A percentile compares a stretch with the other conserved stretches of the same genome.
Conservation (phyloP, 2,888 invertebrate genomes). For the Scaptomyza caliginosa region DNA sequence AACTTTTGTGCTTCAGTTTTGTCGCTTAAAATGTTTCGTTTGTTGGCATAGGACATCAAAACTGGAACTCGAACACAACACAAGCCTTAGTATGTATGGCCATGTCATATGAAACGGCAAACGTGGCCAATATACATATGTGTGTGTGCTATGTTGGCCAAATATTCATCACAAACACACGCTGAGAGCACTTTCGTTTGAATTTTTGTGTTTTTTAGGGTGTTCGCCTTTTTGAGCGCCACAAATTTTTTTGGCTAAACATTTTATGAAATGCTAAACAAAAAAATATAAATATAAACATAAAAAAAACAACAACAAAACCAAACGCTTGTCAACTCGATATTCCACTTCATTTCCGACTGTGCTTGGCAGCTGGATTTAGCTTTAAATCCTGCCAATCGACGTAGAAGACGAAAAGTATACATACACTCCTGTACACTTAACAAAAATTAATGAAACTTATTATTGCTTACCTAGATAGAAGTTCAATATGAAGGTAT, state of each 20-base stretch:
- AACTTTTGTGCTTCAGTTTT: conserved; percentile 33
- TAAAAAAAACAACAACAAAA: background rate
- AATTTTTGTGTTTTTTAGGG: conserved; percentile 14
- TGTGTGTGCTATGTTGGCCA: conserved; percentile 15
- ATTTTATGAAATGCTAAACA: conserved; percentile 57
- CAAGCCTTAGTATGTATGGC: no score
- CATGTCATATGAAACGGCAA: conserved; percentile 31
- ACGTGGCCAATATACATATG: conserved; percentile 32
- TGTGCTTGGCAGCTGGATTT: conserved; percentile 50
- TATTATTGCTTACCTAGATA: no score
- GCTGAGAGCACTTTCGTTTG: conserved; percentile 33
- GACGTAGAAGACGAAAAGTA: conserved; percentile 1
- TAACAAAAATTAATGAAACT: background rate
- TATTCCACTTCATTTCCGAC: conserved; percentile 68
- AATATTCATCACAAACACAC: background rate
- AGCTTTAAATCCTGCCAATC: conserved; percentile 37
- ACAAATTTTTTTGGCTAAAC: conserved; percentile 35
- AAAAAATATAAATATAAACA: conserved; percentile 1
- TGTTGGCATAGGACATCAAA: conserved; percentile 6
- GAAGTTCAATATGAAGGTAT: no score
- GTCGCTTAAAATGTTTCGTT: conserved; percentile 6
- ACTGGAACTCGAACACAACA: conserved; percentile 11
- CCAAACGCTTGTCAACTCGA: conserved; percentile 49
- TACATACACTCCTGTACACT: background rate
- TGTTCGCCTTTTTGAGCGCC: conserved; percentile 26